Conservation (phyloP, 2,888 invertebrate species). For the Philhelius pedissequus region DNA sequence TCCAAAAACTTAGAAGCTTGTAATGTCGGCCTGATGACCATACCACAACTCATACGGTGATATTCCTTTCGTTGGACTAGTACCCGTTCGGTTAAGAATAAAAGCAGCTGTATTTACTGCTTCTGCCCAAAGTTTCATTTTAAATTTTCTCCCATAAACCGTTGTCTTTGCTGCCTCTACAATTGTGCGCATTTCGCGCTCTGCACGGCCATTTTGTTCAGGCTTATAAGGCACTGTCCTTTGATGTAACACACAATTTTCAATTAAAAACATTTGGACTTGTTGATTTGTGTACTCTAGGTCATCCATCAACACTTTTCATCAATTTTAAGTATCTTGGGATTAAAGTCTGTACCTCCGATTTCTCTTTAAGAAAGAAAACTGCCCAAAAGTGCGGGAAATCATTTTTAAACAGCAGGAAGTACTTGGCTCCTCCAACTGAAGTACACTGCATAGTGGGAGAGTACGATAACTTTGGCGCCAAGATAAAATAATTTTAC, state of each 20-base stretch:
- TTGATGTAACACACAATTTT: constrained; percentile 70
- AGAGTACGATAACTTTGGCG: no score
- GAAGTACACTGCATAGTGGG: constrained; percentile 66
- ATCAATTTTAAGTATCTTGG: constrained; percentile 55
- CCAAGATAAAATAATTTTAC: no score
- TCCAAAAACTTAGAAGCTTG: constrained; percentile 74
- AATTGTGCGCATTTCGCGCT: constrained; percentile 74
- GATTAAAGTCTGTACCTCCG: constrained; percentile 44
- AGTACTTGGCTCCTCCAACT: constrained; percentile 65
- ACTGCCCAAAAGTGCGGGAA: constrained; percentile 61
- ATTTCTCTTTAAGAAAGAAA: constrained; percentile 68
- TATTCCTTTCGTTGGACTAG: constrained; percentile 64
- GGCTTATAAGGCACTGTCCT: constrained; percentile 72
- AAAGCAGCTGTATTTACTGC: constrained; percentile 74
- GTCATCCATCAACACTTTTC: constrained; percentile 70
- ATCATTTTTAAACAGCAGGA: constrained; percentile 67
- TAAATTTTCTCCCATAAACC: constrained; percentile 67
- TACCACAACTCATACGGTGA: constrained; percentile 71
- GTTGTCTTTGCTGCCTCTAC: constrained; percentile 72
- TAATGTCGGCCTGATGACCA: constrained; percentile 35
- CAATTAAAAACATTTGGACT: constrained; percentile 66
- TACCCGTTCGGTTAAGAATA: constrained; percentile 73
- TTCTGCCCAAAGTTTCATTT: constrained; percentile 74
- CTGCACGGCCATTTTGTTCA: constrained; percentile 75
- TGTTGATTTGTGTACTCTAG: constrained; percentile 71